A percentile compares a stretch with the other conserved stretches of the same genome.
phyloP scores from a whole-genome alignment of 2,888 invertebrate species.

The Chironomus riparius region DNA sequence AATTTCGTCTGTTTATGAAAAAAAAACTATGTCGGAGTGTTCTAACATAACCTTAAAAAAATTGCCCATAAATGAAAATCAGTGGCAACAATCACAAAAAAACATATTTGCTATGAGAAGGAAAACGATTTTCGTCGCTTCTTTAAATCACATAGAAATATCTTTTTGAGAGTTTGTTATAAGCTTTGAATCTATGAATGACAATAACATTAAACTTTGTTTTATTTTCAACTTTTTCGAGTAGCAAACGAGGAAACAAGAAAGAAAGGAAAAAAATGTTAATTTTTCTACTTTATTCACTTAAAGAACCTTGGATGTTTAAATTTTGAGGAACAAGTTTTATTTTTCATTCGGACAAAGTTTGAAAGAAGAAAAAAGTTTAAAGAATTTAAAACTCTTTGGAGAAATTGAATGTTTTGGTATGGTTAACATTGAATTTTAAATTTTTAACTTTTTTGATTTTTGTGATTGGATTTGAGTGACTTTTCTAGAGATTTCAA shows the following conservation, averaged over 20 bases:
- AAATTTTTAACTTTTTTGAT: too few relatives aligned
- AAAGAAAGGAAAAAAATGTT: not conserved
- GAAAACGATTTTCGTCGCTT: not conserved
- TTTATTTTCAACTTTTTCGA: not conserved
- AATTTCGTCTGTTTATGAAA: not conserved
- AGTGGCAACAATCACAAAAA: not conserved
- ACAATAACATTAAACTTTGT: constrained; percentile 7
- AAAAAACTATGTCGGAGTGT: not conserved
- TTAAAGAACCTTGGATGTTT: too few relatives aligned
- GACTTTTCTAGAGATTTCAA: too few relatives aligned
- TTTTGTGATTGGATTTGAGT: too few relatives aligned
- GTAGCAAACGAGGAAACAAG: not conserved
- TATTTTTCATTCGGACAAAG: too few relatives aligned
- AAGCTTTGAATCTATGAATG: not conserved
- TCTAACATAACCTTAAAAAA: not conserved
- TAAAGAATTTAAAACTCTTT: too few relatives aligned
- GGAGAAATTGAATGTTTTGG: too few relatives aligned
- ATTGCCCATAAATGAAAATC: not conserved
- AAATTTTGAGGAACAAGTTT: too few relatives aligned
- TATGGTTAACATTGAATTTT: too few relatives aligned
- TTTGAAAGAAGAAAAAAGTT: too few relatives aligned
- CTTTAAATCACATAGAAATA: not conserved
- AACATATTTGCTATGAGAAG: not conserved
- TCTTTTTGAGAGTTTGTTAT: not conserved
- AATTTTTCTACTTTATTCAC: too few relatives aligned